Conservation (phyloP, 2,797 vertebrate species). For the Columba guinea region DNA sequence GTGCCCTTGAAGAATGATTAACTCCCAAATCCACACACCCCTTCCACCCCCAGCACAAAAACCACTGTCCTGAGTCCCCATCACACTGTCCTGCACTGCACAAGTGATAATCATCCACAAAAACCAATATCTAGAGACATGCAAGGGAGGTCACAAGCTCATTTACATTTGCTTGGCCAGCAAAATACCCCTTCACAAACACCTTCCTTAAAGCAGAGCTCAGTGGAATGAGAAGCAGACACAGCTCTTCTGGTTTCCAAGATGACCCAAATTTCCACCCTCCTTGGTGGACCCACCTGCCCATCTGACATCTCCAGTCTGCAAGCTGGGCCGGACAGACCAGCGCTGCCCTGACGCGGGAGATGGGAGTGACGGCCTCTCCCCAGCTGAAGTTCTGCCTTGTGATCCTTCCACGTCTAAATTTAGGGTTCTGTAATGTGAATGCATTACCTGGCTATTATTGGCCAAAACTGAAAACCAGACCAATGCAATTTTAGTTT, state of each 20-base stretch:
- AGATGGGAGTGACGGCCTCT: not conserved
- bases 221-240: not conserved
- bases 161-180: not conserved
- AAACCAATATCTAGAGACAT: not conserved
- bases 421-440: not conserved
- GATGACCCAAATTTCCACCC: not conserved
- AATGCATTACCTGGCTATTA: not conserved
- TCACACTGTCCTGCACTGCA: not conserved
- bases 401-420: not conserved
- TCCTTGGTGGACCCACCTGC: not conserved
- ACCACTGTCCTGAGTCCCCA: not conserved
- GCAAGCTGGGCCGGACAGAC: not conserved
- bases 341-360: not conserved
- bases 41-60: not conserved
- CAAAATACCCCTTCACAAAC: not conserved
- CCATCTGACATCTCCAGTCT: not conserved
- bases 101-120: not conserved
- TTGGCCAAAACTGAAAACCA: not conserved
- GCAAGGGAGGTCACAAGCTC: not conserved
- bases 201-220: not conserved
- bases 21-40: conserved; percentile 14
- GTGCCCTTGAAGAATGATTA: conserved; percentile 48
- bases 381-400: not conserved
- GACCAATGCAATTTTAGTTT: not conserved
- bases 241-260: not conserved